Evolutionary conservation across 2,797 vertebrate species (phyloP), one percentile per base, ranked within the genome.

Genomic region (Silurus aristotelis): DNA sequence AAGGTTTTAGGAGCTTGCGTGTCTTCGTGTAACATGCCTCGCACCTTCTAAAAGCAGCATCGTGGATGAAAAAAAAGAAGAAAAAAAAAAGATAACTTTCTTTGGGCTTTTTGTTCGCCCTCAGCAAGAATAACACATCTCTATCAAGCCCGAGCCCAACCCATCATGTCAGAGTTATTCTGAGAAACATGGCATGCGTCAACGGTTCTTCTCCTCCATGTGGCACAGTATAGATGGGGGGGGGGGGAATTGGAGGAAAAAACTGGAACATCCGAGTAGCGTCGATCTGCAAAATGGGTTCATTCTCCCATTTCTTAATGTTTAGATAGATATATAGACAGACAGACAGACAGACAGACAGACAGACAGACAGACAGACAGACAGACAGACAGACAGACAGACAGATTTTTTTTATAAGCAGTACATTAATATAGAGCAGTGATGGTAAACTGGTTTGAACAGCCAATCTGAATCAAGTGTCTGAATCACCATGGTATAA

Each of bases 121-220:
- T 87, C 66, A 52, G 87, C 58, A 78, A 83, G 64, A 83, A 80
- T 85, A 87, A 86, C 85, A 87, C 67, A 22, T 85, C 70, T 87
- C 82, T 80, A 84, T 87, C 82, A 84, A 83, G 83, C 71, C 14
- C 27, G 43, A 85, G 85, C 84, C 73, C 87, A 87, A 52, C 87
- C 82, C 82, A 61, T 64, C 77, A 52, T 85, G 80, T 78, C 78
- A 66, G 83, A 80, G 85, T 87, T 89, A 88, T 87, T 89, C 87
- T 84, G 78, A 89, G 87, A 84, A 89, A 82, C 83, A 52, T 52
- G 73, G 64, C 58, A 83, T 85, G 81, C 85, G 38, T 87, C 76
- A 84, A 75, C 19, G 31, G 31, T 87, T 71, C 76, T 52, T 38
- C 46, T 60, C 86, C 46, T 60, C 85, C 46, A 17, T 80, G 87